Percentiles rank a stretch among this genome's conserved stretches.
These are phyloP conservation scores for Aphaenogaster ashmeadi DNA, from an alignment of 1,140 invertebrate genomes.

Conservation along the genomic window DNA sequence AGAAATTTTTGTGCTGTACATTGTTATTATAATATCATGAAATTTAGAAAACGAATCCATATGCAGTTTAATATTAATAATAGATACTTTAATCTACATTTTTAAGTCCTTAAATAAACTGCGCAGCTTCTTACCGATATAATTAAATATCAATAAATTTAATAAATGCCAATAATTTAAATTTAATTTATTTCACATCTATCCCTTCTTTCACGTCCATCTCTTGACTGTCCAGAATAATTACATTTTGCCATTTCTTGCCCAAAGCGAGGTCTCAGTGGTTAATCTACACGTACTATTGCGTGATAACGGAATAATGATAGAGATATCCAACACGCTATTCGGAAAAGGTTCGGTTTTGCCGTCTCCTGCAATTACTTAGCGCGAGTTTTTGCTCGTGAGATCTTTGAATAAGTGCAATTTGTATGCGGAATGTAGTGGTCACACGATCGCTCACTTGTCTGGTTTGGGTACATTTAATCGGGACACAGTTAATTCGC, in stretches of 20 bases:
- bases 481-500: neutral
- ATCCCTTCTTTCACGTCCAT: neutral
- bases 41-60: neutral
- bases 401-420: constrained; percentile 19
- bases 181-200: neutral
- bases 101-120: constrained; percentile 1
- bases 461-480: constrained; percentile 8
- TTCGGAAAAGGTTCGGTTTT: constrained; percentile 30
- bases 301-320: neutral
- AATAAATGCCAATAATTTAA: neutral
- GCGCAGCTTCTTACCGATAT: neutral
- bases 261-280: neutral
- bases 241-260: neutral
- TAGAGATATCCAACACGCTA: constrained; percentile 31
- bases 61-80: neutral
- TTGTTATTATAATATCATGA: neutral
- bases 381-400: neutral
- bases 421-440: constrained; percentile 12
- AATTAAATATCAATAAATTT: neutral
- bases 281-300: constrained; percentile 16
- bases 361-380: constrained; percentile 9
- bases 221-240: neutral
- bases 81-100: neutral
- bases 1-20: neutral
- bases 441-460: neutral